Base-by-base conservation (phyloP, 2,797 vertebrate species). In the Pseudomugil gertrudae region DNA sequence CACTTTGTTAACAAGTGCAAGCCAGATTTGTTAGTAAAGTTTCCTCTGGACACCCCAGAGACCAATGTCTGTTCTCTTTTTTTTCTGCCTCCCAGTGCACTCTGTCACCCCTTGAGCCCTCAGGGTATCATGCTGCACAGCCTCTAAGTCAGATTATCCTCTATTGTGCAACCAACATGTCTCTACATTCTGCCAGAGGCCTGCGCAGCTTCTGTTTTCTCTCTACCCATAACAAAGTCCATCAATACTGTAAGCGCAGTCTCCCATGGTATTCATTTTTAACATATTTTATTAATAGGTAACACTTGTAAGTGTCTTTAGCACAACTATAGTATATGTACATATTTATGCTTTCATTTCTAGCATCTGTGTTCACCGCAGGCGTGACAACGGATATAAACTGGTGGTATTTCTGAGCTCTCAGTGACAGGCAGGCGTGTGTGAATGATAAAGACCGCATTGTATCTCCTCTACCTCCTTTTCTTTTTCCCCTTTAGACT, bases 361-460 rank as follows among this genome's bases (percentile, higher is more conserved):
- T 63, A 66, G 53, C 70, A 55, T 76, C 83, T 79, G 67, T 81
- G 57, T 71, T 68, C 38, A 29, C 74, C 24, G 2, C 15, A 8
- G 48, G 73, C 29, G 66, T 81, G 81, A 83, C 83, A 71, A 79
- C 57, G 26, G 56, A 64, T 82, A 72, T 63, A 83, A 82, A 78
- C 78, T 74, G 74, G 60, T 81, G 80, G 80, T 83, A 78, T 87
- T 90, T 81, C 74, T 75, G 84, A 84, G 81, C 84, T 78, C 82
- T 86, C 81, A 72, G 78, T 84, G 85, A 85, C 51, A 30, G 87
- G 81, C 87, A 89, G 87, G 89, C 81, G 83, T 90, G 89, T 73
- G 85, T 78, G 84, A 85, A 85, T 80, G 89, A 92, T 92, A 93
- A 93, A 93, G 92, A 84, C 85, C 43, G 83, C 90, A 90, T 92